Percentiles rank a stretch among this genome's conserved stretches.
Conservation (phyloP, 2,888 invertebrate species). For the Drosophila fulvimacula region DNA sequence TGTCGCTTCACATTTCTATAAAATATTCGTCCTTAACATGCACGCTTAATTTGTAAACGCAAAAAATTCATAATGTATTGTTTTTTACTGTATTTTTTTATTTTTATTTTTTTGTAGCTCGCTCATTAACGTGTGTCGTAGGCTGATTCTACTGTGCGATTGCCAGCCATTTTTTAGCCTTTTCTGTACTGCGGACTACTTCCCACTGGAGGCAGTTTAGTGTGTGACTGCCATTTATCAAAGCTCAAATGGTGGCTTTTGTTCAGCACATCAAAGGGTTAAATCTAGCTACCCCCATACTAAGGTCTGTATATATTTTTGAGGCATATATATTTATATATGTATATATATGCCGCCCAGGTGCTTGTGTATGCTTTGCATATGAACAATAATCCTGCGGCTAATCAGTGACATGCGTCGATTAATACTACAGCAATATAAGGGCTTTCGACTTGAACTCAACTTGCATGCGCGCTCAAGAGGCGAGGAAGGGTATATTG, state of each 20-base stretch:
- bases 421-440: constrained; percentile 53
- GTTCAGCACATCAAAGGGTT: constrained; percentile 68
- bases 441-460: constrained; percentile 2
- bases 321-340: neutral
- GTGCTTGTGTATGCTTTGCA: constrained; percentile 47
- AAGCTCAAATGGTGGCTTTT: constrained; percentile 60
- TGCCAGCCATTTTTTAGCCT: constrained; percentile 32
- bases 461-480: neutral
- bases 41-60: constrained; percentile 72
- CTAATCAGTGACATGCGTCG: constrained; percentile 79
- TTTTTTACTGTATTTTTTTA: constrained; percentile 34
- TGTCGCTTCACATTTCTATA: constrained; percentile 31
- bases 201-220: constrained; percentile 43
- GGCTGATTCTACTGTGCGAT: constrained; percentile 61
- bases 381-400: constrained; percentile 69
- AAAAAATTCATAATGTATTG: constrained; percentile 58
- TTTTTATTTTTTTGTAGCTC: constrained; percentile 37
- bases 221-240: constrained; percentile 73
- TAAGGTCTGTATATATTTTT: constrained; percentile 1
- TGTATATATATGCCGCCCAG: neutral
- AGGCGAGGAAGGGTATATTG: neutral
- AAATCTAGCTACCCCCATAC: constrained; percentile 20
- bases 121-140: constrained; percentile 24
- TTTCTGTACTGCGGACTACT: constrained; percentile 13
- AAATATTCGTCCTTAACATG: constrained; percentile 70